Evolutionary conservation across 2,113 vertebrate species (phyloP), one percentile per base, ranked within the genome.

Genomic region (Nesospiza acunhae): DNA sequence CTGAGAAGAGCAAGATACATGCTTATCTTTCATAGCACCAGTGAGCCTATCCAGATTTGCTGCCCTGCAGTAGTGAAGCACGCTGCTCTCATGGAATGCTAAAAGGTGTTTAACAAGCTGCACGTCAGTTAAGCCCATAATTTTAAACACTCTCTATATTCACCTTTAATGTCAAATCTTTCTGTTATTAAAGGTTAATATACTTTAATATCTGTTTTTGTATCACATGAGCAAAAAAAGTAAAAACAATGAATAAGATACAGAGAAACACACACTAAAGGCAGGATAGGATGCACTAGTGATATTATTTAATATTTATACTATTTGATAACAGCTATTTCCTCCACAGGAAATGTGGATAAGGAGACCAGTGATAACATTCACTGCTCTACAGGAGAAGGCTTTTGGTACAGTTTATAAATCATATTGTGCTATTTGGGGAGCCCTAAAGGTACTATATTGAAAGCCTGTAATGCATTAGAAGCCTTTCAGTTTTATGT

Each of bases 391-490:
- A 56, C 56, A 85, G 53, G 28, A 89, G 39, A 76, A 95, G 46
- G 66, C 33, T 96, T 97, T 94, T 89, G 76, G 35, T 91, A 68
- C 14, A 59, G 63, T 94, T 94, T 94, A 94, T 94, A 96, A 96
- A 96, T 96, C 82, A 83, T 81, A 78, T 62, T 94, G 42, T 77
- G 35, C 21, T 82, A 20, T 93, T 89, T 91, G 44, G 84, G 86
- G 47, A 96, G 33, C 58, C 74, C 74, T 95, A 92, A 87, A 92
- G 50, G 56, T 92, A 79, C 49, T 80, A 35, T 83, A 89, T 11
- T 86, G 83, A 94, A 95, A 94, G 47, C 23, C 39, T 84, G 52
- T 81, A 93, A 80, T 33, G 28, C 39, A 49, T 77, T 86, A 86
- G 46, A 87, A 96, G 23, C 19, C 76, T 93, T 94, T 95, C 55